Base-by-base conservation (phyloP, 2,797 vertebrate species). In the Hapalemur alaotrensis region DNA sequence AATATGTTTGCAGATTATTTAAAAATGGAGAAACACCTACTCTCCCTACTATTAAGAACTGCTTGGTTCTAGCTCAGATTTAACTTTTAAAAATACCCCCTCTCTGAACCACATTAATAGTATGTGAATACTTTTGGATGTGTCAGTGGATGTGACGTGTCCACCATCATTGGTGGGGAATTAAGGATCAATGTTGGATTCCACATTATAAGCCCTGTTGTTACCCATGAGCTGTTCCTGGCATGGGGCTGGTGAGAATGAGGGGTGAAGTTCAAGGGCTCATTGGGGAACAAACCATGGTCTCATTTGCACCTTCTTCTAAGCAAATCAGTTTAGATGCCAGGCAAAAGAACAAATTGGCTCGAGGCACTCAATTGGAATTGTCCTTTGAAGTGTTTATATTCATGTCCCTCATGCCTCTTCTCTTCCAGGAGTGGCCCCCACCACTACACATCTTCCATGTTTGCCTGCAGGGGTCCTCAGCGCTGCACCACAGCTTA, bases 11-110 rank as follows among this genome's bases (percentile, higher is more conserved):
- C 48, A 89, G 80, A 91, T 93, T 92, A 93, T 93, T 94, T 95
- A 95, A 95, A 97, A 96, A 63, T 73, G 85, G 78, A 97, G 81
- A 91, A 92, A 97, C 95, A 82, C 82, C 94, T 82, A 94, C 91
- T 65, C 52, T 70, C 41, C 14, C 59, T 97, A 61, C 96, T 96
- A 95, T 91, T 90, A 95, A 96, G 92, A 95, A 73, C 72, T 96
- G 50, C 88, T 94, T 95, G 69, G 63, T 95, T 95, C 69, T 86
- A 95, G 86, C 50, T 88, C 92, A 95, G 46, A 79, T 96, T 97
- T 96, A 94, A 78, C 48, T 82, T 81, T 41, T 72, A 85, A 94
- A 75, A 87, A 28, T 65, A 20, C 4, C 79, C n/a, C 46, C 79
- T 85, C 63, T 92, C 30, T 92, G 81, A 87, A 82, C 91, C 78